Evolutionary conservation across 2,888 invertebrate genomes (phyloP), one percentile per base, ranked within the genome.

Genomic region (Thecocarcelia acutangulata): DNA sequence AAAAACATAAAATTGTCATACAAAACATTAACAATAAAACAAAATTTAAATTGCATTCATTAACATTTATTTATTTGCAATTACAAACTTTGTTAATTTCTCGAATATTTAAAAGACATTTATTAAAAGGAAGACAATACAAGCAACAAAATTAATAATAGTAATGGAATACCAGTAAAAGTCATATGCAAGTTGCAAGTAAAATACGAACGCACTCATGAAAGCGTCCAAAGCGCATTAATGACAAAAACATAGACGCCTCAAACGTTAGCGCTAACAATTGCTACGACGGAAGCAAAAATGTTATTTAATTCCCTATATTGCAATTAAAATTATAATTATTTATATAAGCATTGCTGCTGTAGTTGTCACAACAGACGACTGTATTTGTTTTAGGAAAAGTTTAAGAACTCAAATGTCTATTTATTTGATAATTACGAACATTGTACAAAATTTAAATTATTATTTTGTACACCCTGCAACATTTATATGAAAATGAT

Each of bases 241-340:
- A 44, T 58, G 44, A 58, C 37, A 58, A 24, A 54, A 15, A 50
- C 13, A 37, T 21, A 42, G 9, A 42, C 64, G 24, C 24, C 24
- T 24, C 24, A 2, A 2, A 24, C 5, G 24, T n/a, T 2, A n/a
- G n/a, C 19, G 9, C 21, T 9, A 6, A 58, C 12, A 46, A 44
- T 15, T 56, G 50, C 68, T 74, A 50, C 58, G 52, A 58, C 64
- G 80, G 74, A 75, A 70, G 76, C 54, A 63, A 44, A 42, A 58
- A 58, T 17, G 58, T 80, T 52, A 54, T 61, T 12, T 13, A 24
- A 48, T 21, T 40, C 50, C 17, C 24, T 48, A 24, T 19, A 37
- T 12, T 54, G 54, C 50, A 37, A 64, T 44, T 33, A 64, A 13
- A 64, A 40, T 40, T 17, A 33, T 28, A 15, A 48, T 40, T 58